Percentiles rank a stretch among this genome's conserved stretches.
Conservation (phyloP, 1,140 invertebrate genomes). For the Mycetomoellerius zeteki region DNA sequence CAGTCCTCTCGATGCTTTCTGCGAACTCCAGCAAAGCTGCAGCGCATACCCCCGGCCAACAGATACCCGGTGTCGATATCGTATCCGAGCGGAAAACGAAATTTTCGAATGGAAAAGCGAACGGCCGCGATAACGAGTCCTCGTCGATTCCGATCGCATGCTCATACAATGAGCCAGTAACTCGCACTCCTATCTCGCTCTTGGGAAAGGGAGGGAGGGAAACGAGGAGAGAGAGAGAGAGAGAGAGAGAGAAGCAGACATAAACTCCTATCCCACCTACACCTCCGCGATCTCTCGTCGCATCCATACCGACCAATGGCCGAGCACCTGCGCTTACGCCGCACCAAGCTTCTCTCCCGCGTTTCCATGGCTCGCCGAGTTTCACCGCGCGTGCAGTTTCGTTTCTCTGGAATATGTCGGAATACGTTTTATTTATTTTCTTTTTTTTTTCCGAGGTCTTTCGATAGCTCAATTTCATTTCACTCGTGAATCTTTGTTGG, state of each 20-base stretch:
- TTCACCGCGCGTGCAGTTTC: constrained; percentile 60
- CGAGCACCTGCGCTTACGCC: constrained; percentile 63
- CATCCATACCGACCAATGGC: constrained; percentile 73
- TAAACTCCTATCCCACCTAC: constrained; percentile 45
- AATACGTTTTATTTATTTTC: constrained; percentile 34
- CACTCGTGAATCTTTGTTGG: constrained; percentile 29
- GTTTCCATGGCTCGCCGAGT: constrained; percentile 34
- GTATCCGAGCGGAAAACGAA: constrained; percentile 70
- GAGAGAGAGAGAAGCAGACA: not conserved
- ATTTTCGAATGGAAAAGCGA: constrained; percentile 70
- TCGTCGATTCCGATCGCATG: constrained; percentile 71
- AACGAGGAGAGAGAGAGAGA: not conserved
- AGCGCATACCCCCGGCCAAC: constrained; percentile 33
- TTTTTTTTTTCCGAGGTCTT: constrained; percentile 14
- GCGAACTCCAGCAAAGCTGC: constrained; percentile 42
- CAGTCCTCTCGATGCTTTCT: constrained; percentile 32
- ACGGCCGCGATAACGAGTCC: constrained; percentile 79
- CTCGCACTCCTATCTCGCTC: constrained; percentile 77
- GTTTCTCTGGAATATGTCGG: constrained; percentile 25
- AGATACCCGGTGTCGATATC: constrained; percentile 65
- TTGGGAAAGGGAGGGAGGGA: constrained; percentile 22
- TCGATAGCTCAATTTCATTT: constrained; percentile 44
- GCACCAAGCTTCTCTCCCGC: constrained; percentile 56
- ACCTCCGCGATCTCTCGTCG: constrained; percentile 43
- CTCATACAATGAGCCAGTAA: constrained; percentile 57